These are phyloP conservation scores for Cepaea hortensis DNA, from an alignment of 2,888 invertebrate genomes.

Conservation along the genomic window DNA sequence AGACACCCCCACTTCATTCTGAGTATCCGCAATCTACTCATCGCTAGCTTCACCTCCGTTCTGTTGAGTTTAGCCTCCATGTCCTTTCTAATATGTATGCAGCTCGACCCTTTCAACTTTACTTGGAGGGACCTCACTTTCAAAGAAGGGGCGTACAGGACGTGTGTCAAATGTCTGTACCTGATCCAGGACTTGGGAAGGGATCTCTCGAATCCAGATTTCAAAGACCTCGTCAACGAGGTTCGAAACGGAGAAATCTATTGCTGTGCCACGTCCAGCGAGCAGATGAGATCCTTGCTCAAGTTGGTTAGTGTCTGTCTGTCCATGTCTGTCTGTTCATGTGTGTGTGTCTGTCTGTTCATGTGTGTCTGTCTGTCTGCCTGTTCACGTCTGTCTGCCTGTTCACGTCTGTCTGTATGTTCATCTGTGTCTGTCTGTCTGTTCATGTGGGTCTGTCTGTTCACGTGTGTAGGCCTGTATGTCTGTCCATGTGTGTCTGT, in stretches of 20 bases:
- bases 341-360: no score
- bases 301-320: not conserved
- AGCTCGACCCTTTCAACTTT: not conserved
- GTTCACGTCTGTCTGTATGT: no score
- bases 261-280: constrained; percentile 5
- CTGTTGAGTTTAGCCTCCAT: constrained; percentile 1
- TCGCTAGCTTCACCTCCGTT: not conserved
- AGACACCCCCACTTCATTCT: not conserved
- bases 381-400: no score
- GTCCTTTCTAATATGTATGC: not conserved
- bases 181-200: not conserved
- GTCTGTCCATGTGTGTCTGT: no score
- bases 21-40: not conserved
- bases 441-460: no score
- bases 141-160: not conserved
- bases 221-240: not conserved
- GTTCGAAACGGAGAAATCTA: not conserved
- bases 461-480: no score
- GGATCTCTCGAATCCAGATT: not conserved
- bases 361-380: no score
- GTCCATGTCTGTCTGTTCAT: no score
- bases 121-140: not conserved
- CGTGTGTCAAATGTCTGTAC: not conserved
- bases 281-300: not conserved
- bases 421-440: no score